phyloP scores from a whole-genome alignment of 2,888 invertebrate species.

The Slavum lentiscoides region DNA sequence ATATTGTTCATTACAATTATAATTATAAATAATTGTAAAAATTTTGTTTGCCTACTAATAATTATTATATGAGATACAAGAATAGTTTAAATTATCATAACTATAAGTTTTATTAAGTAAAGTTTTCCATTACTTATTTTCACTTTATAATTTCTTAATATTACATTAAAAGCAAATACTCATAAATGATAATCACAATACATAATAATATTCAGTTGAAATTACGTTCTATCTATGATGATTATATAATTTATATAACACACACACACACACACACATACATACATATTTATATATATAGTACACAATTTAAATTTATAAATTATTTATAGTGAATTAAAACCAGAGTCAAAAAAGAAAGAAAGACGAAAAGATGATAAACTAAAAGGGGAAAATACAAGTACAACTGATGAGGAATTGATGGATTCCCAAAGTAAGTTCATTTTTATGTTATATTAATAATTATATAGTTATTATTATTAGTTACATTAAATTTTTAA shows the following conservation, averaged over 20 bases:
- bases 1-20: neutral
- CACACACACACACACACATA: neutral
- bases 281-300: neutral
- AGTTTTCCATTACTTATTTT: neutral
- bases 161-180: neutral
- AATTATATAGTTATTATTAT: neutral
- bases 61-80: no score
- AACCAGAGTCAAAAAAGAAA: constrained; percentile 66
- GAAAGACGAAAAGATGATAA: constrained; percentile 66
- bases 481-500: neutral
- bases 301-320: neutral
- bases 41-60: no score
- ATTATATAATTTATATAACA: neutral
- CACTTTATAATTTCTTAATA: neutral
- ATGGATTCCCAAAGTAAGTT: constrained; percentile 65
- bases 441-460: neutral
- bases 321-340: constrained; percentile 59
- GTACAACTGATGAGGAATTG: constrained; percentile 65
- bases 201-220: no score
- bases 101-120: no score
- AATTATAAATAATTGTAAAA: neutral
- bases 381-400: constrained; percentile 62
- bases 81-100: no score
- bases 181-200: neutral
- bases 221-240: no score